These are phyloP conservation scores for Eriocheir sinensis DNA, from an alignment of 1,140 invertebrate genomes.

Conservation along the genomic window DNA sequence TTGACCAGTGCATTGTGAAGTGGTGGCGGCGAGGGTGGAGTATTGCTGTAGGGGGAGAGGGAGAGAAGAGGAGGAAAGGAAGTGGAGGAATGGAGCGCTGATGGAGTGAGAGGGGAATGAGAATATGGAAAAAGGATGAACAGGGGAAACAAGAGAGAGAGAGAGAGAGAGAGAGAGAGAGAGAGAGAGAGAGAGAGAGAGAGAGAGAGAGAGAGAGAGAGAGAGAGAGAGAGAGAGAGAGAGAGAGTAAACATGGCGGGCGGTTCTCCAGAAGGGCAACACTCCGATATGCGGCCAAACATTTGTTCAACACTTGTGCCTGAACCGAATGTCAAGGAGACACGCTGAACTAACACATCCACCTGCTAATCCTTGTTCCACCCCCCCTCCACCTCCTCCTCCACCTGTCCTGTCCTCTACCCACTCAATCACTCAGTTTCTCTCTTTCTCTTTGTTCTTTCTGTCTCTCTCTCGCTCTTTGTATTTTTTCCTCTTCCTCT, in stretches of 20 bases:
- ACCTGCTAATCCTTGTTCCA: background rate
- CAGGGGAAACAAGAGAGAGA: background rate
- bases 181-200: slow-evolving; percentile 22
- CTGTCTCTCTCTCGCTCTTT: too few species aligned
- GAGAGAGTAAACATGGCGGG: slow-evolving; percentile 12
- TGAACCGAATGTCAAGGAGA: background rate
- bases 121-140: background rate
- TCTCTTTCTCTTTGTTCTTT: too few species aligned
- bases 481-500: too few species aligned
- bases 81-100: background rate
- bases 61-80: background rate
- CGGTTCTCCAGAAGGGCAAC: background rate
- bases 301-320: slow-evolving; percentile 6
- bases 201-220: slow-evolving; percentile 22
- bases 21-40: too few species aligned
- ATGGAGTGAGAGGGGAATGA: background rate
- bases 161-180: background rate
- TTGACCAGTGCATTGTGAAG: too few species aligned
- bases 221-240: slow-evolving; percentile 22
- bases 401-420: too few species aligned
- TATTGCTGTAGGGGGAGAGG: background rate
- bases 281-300: background rate
- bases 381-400: too few species aligned
- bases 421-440: too few species aligned
- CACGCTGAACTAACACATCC: background rate